Evolutionary conservation across 2,888 invertebrate species (phyloP), one percentile per base, ranked within the genome.

Genomic region (Choreutis nemorana): DNA sequence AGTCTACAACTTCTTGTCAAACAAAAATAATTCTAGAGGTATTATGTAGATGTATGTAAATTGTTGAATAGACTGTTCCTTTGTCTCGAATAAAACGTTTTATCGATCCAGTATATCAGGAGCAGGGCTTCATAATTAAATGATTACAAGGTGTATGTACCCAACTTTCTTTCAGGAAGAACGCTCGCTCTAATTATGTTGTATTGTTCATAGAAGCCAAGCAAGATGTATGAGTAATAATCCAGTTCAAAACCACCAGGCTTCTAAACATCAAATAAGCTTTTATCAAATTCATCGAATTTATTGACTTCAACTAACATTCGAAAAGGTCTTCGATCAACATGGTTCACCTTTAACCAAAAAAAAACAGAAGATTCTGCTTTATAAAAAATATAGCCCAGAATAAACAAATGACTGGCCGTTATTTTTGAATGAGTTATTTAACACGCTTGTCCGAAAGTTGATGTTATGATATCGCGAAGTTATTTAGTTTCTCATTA

Each of bases 151-250:
- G 53, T 50, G 50, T 55, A 51, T 59, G 48, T 41, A 41, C 44
- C 45, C 38, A 23, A 23, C 40, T 54, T 43, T 55, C 61, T 57
- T 56, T 52, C 58, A n/a, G n/a, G 54, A 48, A 44, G 55, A 55
- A 48, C 50, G 52, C 55, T 66, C 50, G 52, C 55, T 66, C 64
- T 73, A 73, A 75, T 73, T 72, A 70, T 70, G 66, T 67, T 55
- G 58, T 65, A 73, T 75, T 70, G 67, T 72, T 64, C 55, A 55
- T 53, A 53, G 51, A 50, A 52, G 44, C 53, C 56, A 53, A 48
- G 58, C 68, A 57, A 67, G 70, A 70, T 66, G 67, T n/a, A n/a
- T n/a, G n/a, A n/a, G n/a, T n/a, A n/a, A n/a, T n/a, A n/a, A n/a
- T n/a, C n/a, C n/a, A n/a, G n/a, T n/a, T n/a, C n/a, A n/a, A n/a